phyloP scores from a whole-genome alignment of 1,140 invertebrate species.

The Melanaphis sacchari region DNA sequence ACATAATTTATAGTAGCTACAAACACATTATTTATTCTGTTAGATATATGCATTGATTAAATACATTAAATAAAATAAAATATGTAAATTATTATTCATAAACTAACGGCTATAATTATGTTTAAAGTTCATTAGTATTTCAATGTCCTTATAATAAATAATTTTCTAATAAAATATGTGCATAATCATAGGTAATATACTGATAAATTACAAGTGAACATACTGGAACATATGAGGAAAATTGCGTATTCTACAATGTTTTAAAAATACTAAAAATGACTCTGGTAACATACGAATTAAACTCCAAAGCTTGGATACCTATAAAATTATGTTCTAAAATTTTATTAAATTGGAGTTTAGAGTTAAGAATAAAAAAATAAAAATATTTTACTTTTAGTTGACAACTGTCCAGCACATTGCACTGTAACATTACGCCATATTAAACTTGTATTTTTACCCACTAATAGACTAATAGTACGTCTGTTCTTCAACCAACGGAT shows the following conservation, averaged over 20 bases:
- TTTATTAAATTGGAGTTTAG: no score
- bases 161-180: neutral
- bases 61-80: neutral
- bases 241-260: no score
- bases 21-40: neutral
- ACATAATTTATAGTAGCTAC: no score
- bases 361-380: no score
- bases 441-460: slow-evolving; percentile 1
- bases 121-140: neutral
- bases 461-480: neutral
- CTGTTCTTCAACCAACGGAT: neutral
- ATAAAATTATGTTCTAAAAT: no score
- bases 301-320: no score
- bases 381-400: no score
- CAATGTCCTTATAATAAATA: neutral
- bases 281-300: no score
- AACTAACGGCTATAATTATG: neutral
- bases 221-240: no score
- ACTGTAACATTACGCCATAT: neutral
- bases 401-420: no score
- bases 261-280: no score
- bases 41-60: neutral
- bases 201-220: neutral
- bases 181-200: neutral
- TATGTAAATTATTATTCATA: neutral